A percentile compares a stretch with the other conserved stretches of the same genome.
Evolutionary conservation across 1,140 invertebrate genomes (phyloP).

Genomic region (Temnothorax longispinosus): DNA sequence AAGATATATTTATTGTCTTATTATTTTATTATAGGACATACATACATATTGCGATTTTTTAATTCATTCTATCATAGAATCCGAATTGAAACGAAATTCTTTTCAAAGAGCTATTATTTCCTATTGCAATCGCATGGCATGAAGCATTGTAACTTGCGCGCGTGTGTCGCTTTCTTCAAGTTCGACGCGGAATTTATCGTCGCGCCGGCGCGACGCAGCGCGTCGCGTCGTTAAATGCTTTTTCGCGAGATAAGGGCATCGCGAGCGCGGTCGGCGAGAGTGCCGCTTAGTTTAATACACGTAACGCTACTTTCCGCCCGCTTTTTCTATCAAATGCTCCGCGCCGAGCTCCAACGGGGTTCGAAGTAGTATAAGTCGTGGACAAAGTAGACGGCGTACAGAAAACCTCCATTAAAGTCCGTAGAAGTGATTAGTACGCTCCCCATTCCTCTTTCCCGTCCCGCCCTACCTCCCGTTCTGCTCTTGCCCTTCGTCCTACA

Average conservation of each 20-base stretch:
- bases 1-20: neutral
- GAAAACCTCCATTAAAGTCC: slow-evolving; percentile 86
- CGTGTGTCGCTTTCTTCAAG: slow-evolving; percentile 31
- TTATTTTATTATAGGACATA: neutral
- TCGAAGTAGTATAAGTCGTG: slow-evolving; percentile 84
- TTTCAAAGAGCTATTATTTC: neutral
- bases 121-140: neutral
- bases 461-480: slow-evolving; percentile 15
- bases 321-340: slow-evolving; percentile 82
- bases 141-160: slow-evolving; percentile 1
- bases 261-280: slow-evolving; percentile 60
- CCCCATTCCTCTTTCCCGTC: slow-evolving; percentile 63
- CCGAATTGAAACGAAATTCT: neutral
- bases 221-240: slow-evolving; percentile 64
- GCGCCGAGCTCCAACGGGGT: slow-evolving; percentile 72
- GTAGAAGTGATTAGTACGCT: slow-evolving; percentile 86
- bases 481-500: slow-evolving; percentile 53
- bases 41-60: neutral
- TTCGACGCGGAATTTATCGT: slow-evolving; percentile 69
- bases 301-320: slow-evolving; percentile 83
- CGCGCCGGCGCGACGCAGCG: slow-evolving; percentile 66
- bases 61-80: neutral
- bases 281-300: slow-evolving; percentile 83
- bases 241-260: slow-evolving; percentile 62
- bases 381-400: slow-evolving; percentile 86